phyloP scores from a whole-genome alignment of 2,888 invertebrate genomes.

The Mythimna vitellina region DNA sequence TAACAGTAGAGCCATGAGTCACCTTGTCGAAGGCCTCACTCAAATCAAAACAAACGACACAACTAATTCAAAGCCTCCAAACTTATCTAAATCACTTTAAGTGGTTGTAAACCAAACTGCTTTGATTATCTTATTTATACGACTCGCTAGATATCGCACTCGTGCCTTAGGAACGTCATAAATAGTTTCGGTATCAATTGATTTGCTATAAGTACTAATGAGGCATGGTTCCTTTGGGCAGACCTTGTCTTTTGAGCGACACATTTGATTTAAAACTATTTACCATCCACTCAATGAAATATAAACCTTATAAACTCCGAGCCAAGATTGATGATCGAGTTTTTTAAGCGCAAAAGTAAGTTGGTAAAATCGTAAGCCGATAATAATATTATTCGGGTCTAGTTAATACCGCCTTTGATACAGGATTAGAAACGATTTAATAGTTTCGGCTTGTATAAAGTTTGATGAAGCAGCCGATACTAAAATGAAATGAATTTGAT shows the following conservation, averaged over 20 bases:
- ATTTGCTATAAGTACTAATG: constrained; percentile 79
- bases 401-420: constrained; percentile 78
- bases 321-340: constrained; percentile 28
- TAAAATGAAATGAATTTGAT: constrained; percentile 34
- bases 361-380: constrained; percentile 74
- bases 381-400: constrained; percentile 83
- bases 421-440: constrained; percentile 66
- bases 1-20: too few species aligned
- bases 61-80: constrained; percentile 32
- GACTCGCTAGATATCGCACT: constrained; percentile 57
- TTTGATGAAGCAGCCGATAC: constrained; percentile 52
- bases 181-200: constrained; percentile 75
- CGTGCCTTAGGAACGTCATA: constrained; percentile 53
- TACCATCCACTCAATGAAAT: constrained; percentile 33
- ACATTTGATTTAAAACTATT: constrained; percentile 65
- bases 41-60: constrained; percentile 54
- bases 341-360: constrained; percentile 18
- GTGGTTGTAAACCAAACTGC: constrained; percentile 51
- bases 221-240: constrained; percentile 75
- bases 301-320: constrained; percentile 40
- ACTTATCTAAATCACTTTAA: constrained; percentile 60
- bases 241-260: constrained; percentile 76
- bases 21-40: constrained; percentile 40
- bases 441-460: constrained; percentile 52
- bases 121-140: constrained; percentile 54